phyloP scores from a whole-genome alignment of 2,888 invertebrate species.

The Andrena flavipes region DNA sequence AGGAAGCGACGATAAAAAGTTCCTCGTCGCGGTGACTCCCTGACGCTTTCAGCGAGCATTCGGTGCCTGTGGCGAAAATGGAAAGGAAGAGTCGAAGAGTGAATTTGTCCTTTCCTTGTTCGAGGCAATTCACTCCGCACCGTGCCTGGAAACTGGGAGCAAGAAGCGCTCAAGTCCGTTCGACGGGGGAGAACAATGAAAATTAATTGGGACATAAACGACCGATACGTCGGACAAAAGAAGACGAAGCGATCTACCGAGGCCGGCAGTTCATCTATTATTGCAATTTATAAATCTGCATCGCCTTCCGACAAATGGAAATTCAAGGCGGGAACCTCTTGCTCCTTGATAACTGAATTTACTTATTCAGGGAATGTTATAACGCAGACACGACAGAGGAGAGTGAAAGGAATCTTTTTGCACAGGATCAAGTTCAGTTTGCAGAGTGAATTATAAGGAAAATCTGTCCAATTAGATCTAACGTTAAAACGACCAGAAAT shows the following conservation, averaged over 20 bases:
- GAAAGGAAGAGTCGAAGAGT: constrained; percentile 15
- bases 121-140: constrained; percentile 4
- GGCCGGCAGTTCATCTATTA: neutral
- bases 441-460: no score
- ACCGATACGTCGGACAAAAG: neutral
- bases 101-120: constrained; percentile 20
- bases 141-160: neutral
- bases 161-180: neutral
- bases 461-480: no score
- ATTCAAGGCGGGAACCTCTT: neutral
- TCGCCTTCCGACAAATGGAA: neutral
- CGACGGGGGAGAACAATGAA: constrained; percentile 1
- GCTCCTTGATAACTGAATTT: neutral
- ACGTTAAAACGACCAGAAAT: no score
- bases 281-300: neutral
- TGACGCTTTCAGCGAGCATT: constrained; percentile 26
- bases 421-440: no score
- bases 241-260: neutral
- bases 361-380: neutral
- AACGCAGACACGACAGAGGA: neutral
- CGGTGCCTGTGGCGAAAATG: neutral
- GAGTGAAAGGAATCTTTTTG: neutral
- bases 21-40: constrained; percentile 27
- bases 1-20: constrained; percentile 50
- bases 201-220: neutral